A percentile compares a stretch with the other conserved stretches of the same genome.
phyloP scores from a whole-genome alignment of 2,113 vertebrate genomes.

The Zosterops hypoxanthus region DNA sequence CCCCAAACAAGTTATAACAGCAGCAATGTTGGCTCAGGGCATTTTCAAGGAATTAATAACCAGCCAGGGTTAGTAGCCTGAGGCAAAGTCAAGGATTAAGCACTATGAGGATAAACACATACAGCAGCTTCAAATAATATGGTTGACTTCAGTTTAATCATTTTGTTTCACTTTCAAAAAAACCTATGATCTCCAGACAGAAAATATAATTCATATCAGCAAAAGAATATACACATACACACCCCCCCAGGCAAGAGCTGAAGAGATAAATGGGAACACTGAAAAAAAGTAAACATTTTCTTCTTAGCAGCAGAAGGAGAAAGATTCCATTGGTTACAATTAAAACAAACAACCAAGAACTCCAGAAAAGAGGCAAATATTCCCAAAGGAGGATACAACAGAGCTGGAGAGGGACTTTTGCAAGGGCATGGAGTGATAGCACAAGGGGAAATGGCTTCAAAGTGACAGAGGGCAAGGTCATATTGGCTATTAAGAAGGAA shows the following conservation, averaged over 20 bases:
- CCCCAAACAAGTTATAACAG: conserved; percentile 52
- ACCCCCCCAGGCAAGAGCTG: not conserved
- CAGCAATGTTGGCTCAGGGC: conserved; percentile 50
- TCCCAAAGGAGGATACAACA: not conserved
- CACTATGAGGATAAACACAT: conserved; percentile 52
- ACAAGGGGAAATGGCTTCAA: not conserved
- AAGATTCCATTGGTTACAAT: not conserved
- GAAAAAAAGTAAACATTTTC: conserved; percentile 1
- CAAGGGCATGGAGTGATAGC: not conserved
- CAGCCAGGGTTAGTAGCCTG: conserved; percentile 55
- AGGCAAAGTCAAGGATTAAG: conserved; percentile 66
- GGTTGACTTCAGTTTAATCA: conserved; percentile 64
- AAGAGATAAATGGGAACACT: conserved; percentile 34
- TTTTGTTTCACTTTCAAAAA: conserved; percentile 64
- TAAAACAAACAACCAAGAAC: not conserved
- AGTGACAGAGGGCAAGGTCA: not conserved
- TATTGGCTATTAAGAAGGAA: not conserved
- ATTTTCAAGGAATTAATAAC: conserved; percentile 66
- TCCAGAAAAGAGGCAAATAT: not conserved
- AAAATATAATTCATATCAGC: conserved; percentile 56
- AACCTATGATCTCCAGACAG: conserved; percentile 57
- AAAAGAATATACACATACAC: conserved; percentile 33
- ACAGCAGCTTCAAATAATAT: conserved; percentile 57
- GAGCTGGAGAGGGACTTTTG: not conserved
- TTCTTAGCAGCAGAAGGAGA: not conserved